Percentiles rank a stretch among this genome's conserved stretches.
Evolutionary conservation across 1,140 invertebrate genomes (phyloP).

Genomic region (Apis dorsata): DNA sequence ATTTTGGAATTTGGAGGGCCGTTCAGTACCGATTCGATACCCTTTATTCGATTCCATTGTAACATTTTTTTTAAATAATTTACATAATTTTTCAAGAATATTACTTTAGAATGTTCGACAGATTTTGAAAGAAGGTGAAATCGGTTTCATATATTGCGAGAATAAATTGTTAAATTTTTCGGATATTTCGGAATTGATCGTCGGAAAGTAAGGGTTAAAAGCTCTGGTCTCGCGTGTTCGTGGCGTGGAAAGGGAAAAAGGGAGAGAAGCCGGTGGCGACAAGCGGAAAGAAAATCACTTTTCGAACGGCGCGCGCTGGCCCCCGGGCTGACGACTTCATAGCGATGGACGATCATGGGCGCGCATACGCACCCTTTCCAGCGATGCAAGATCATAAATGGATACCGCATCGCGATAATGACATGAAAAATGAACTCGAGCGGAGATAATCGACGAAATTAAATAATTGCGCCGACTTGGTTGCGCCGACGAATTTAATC

Average conservation of each 20-base stretch:
- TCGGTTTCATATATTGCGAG: too few relatives aligned
- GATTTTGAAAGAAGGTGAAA: too few relatives aligned
- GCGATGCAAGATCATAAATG: slow-evolving; percentile 45
- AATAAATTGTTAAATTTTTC: too few relatives aligned
- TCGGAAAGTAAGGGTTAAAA: too few relatives aligned
- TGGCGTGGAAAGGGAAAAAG: neutral
- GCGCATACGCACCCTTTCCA: neutral
- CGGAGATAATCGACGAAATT: slow-evolving; percentile 60
- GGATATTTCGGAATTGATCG: too few relatives aligned
- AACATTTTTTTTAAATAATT: too few relatives aligned
- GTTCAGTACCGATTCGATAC: too few relatives aligned
- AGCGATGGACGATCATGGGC: slow-evolving; percentile 40
- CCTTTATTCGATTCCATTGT: too few relatives aligned
- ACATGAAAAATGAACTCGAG: slow-evolving; percentile 58
- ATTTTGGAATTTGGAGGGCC: too few relatives aligned
- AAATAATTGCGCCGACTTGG: slow-evolving; percentile 50
- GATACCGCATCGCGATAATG: slow-evolving; percentile 58
- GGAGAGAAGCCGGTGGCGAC: slow-evolving; percentile 12
- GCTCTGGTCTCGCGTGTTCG: slow-evolving; percentile 26
- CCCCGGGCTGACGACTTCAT: slow-evolving; percentile 58
- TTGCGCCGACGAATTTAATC: slow-evolving; percentile 53
- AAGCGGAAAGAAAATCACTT: slow-evolving; percentile 49
- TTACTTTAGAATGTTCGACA: too few relatives aligned
- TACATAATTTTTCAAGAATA: too few relatives aligned
- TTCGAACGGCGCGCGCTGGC: slow-evolving; percentile 17